phyloP scores from a whole-genome alignment of 2,888 invertebrate species.

The Crossocerus cetratus region DNA sequence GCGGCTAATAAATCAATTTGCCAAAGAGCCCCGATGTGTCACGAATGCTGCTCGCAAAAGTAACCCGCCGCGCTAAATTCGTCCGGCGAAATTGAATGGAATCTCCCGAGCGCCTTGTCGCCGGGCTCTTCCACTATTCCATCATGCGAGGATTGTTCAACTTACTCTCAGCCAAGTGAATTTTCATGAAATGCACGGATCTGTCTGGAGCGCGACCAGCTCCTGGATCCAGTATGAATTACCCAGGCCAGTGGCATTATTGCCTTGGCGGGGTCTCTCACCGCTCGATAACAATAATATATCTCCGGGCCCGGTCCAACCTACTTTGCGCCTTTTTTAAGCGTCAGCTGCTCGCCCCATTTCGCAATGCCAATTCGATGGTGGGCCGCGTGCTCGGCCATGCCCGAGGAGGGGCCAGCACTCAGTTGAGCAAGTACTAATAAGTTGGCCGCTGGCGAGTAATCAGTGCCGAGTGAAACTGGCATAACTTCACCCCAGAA shows the following conservation, averaged over 20 bases:
- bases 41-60: slow-evolving; percentile 7
- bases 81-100: neutral
- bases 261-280: slow-evolving; percentile 8
- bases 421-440: slow-evolving; percentile 53
- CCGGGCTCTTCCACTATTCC: neutral
- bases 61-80: neutral
- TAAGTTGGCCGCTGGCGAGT: slow-evolving; percentile 45
- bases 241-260: slow-evolving; percentile 9
- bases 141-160: too few relatives aligned
- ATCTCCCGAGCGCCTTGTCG: neutral
- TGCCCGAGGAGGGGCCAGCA: slow-evolving; percentile 5
- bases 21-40: slow-evolving; percentile 14
- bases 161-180: too few relatives aligned
- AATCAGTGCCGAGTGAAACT: slow-evolving; percentile 38
- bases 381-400: neutral
- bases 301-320: slow-evolving; percentile 18
- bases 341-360: slow-evolving; percentile 46
- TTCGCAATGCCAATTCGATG: neutral
- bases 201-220: neutral
- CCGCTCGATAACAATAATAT: slow-evolving; percentile 42
- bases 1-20: slow-evolving; percentile 56
- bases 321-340: slow-evolving; percentile 40
- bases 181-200: too few relatives aligned
- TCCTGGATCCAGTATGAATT: slow-evolving; percentile 26
- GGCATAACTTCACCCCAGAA: slow-evolving; percentile 12